Percentiles rank a stretch among this genome's conserved stretches.
Conservation (phyloP, 2,888 invertebrate genomes). For the Corbicula japonica region DNA sequence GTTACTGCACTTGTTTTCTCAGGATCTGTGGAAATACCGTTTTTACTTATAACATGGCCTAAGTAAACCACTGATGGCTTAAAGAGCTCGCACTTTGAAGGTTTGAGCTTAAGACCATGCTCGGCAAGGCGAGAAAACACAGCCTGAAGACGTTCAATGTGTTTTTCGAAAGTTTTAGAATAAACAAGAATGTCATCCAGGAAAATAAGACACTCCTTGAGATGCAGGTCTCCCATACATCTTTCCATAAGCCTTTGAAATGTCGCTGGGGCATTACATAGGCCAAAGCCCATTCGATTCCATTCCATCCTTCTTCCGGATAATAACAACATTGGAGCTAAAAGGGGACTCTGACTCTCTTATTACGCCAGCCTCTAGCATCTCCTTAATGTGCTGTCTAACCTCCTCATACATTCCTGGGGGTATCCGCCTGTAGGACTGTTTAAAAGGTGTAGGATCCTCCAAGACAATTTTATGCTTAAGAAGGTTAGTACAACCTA, state of each 20-base stretch:
- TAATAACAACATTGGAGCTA: no score
- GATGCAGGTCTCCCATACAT: slow-evolving; percentile 42
- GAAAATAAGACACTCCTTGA: slow-evolving; percentile 38
- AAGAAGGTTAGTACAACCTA: no score
- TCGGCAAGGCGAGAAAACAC: slow-evolving; percentile 22
- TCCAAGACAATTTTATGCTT: no score
- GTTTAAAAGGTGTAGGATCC: no score
- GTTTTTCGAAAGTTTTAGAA: slow-evolving; percentile 21
- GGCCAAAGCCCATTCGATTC: slow-evolving; percentile 71
- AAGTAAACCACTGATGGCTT: not conserved
- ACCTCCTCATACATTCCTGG: no score
- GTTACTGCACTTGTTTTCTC: slow-evolving; percentile 29
- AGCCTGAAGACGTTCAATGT: slow-evolving; percentile 15
- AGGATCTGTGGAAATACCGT: slow-evolving; percentile 36
- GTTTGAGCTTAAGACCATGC: slow-evolving; percentile 32
- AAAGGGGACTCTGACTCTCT: no score
- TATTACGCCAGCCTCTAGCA: no score
- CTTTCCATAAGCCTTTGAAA: slow-evolving; percentile 69
- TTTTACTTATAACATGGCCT: slow-evolving; percentile 9
- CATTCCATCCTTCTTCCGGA: no score
- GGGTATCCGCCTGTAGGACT: no score
- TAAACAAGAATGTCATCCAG: slow-evolving; percentile 39
- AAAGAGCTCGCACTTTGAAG: slow-evolving; percentile 13
- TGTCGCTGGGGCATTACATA: slow-evolving; percentile 70
- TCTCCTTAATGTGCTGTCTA: no score